Evolutionary conservation across 2,888 invertebrate genomes (phyloP), one percentile per base, ranked within the genome.

Genomic region (Microctonus hyperodae): DNA sequence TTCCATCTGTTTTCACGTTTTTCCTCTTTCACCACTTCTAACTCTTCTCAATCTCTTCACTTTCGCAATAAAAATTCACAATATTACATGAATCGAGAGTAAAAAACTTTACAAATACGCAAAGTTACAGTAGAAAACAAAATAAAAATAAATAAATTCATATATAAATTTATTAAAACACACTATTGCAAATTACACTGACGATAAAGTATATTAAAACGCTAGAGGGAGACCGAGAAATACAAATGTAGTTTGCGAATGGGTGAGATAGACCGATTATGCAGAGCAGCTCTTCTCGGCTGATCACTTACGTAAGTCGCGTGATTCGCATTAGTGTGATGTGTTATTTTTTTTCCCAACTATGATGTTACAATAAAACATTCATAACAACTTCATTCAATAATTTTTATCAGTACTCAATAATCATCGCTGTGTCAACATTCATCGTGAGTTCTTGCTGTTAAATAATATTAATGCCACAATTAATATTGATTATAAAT

Each of bases 251-350:
- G 4, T 44, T 28, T 28, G 9, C 23, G 22, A 50, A 64, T 35
- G 48, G 44, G 59, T 59, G 65, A 65, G 50, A 53, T 28, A 35
- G 37, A 58, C 37, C 53, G 53, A 65, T 60, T 65, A 65, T 65
- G 59, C 65, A 65, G 60, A 65, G 65, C 44, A 60, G 60, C 31
- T 55, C 31, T 23, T 65, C 65, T 65, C 55, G 59, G 28, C 65
- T 65, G 65, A 65, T 65, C 55, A 53, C 65, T 65, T 65, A 65
- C 65, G 65, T 65, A 65, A 65, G 65, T 65, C 65, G 65, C 65
- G 65, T 65, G 65, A 65, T 65, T 65, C 40, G 60, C 40, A 65
- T 60, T 53, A 59, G 53, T 31, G 44, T 28, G 31, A 55, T 65
- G 60, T 51, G 37, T 40, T 51, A 23, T 13, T 51, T 22, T 23